phyloP scores from a whole-genome alignment of 92 coral and sea anemone species.

The Actinernus sp. region DNA sequence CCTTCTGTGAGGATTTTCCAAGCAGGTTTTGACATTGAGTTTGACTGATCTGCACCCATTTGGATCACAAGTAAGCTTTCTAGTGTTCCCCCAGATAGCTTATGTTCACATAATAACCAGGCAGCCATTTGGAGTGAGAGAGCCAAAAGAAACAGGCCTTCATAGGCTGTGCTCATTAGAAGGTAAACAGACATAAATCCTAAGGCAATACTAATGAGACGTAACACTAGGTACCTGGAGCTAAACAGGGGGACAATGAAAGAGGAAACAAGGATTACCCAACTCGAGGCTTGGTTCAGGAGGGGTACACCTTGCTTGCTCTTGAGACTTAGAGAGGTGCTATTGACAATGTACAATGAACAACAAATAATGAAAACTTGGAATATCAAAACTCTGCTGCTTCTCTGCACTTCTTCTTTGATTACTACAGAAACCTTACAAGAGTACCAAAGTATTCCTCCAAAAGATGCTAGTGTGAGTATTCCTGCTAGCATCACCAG shows the following conservation, averaged over 20 bases:
- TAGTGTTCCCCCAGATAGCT: slow-evolving; percentile 64
- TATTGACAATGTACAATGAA: slow-evolving; percentile 79
- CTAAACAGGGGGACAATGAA: slow-evolving; percentile 81
- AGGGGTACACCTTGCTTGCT: slow-evolving; percentile 83
- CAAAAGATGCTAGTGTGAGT: slow-evolving; percentile 36
- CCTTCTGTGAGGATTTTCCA: slow-evolving; percentile 76
- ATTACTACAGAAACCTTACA: slow-evolving; percentile 31
- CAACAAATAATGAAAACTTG: slow-evolving; percentile 59
- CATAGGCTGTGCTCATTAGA: slow-evolving; percentile 93
- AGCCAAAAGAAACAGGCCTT: slow-evolving; percentile 82
- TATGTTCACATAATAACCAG: slow-evolving; percentile 87
- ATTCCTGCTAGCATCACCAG: slow-evolving; percentile 85
- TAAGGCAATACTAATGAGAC: slow-evolving; percentile 79
- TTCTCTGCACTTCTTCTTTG: slow-evolving; percentile 47
- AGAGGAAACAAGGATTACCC: slow-evolving; percentile 78
- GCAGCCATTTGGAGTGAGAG: slow-evolving; percentile 83
- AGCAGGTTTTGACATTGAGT: slow-evolving; percentile 41
- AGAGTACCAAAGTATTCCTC: slow-evolving; percentile 39
- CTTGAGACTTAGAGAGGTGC: slow-evolving; percentile 65
- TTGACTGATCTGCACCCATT: slow-evolving; percentile 32
- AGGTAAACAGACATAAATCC: slow-evolving; percentile 80
- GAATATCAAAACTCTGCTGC: slow-evolving; percentile 35
- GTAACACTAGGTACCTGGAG: slow-evolving; percentile 79
- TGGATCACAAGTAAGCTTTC: slow-evolving; percentile 64
- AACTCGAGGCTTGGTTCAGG: slow-evolving; percentile 83